These are phyloP conservation scores for Atethmia centrago DNA, from an alignment of 2,888 invertebrate species.

Conservation along the genomic window DNA sequence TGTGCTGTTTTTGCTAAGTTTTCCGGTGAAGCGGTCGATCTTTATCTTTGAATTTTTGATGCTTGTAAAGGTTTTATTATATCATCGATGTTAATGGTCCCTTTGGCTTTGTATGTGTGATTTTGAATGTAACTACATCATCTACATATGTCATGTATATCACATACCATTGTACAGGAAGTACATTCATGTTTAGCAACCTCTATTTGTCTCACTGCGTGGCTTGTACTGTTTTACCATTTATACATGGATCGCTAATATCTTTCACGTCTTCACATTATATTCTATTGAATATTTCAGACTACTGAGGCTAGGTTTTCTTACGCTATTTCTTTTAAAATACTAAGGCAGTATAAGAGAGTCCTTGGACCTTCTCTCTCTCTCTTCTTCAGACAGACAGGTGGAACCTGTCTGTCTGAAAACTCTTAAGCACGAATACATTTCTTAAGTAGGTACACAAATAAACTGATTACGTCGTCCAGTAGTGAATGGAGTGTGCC, in stretches of 20 bases:
- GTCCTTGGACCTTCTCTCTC: background rate
- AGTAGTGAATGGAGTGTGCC: conserved; percentile 1
- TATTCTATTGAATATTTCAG: background rate
- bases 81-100: background rate
- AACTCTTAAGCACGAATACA: background rate
- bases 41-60: conserved; percentile 5
- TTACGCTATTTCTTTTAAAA: background rate
- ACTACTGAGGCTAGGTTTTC: background rate
- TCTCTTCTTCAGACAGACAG: too few species aligned
- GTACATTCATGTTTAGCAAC: background rate
- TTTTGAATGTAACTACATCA: background rate
- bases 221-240: background rate
- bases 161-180: too few species aligned
- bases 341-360: background rate
- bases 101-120: background rate
- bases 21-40: conserved; percentile 3
- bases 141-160: too few species aligned
- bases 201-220: background rate
- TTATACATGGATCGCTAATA: background rate
- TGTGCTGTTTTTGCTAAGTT: conserved; percentile 24
- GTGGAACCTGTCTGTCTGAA: background rate
- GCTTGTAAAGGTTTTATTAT: background rate
- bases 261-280: background rate
- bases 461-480: conserved; percentile 16
- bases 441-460: conserved; percentile 11